Evolutionary conservation across 2,113 vertebrate species (phyloP), one percentile per base, ranked within the genome.

Genomic region (Leptocoma aspasia): DNA sequence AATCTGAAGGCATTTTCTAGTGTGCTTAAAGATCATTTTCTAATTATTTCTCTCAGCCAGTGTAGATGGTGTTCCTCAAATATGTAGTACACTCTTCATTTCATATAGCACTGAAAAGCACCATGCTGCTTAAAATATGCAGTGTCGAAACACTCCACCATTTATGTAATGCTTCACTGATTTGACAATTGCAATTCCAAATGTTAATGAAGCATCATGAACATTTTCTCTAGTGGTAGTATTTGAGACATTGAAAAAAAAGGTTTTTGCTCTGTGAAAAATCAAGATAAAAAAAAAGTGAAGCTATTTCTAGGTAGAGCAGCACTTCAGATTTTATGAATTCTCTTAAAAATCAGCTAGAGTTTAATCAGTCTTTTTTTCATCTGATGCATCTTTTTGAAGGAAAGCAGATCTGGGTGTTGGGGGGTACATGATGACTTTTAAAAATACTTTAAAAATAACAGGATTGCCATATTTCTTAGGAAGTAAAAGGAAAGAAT

Each of bases 161-260:
- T 95, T 95, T 94, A 70, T 89, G 77, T 72, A 41, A 89, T 76
- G 35, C 72, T 93, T 93, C 86, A 53, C 54, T 57, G 57, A 92
- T 86, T 49, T 83, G 89, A 89, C 91, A 94, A 68, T 84, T 92
- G 20, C 64, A 78, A 72, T 93, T 82, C 39, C 56, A 80, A 96
- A 82, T 89, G 92, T 83, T 84, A 90, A 68, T 89, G 94, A 96
- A 87, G 71, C 56, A 85, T 83, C 60, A 69, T 75, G 87, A 89
- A 64, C 39, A 60, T 86, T 77, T 94, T 91, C 86, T 80, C 19
- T 53, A 73, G 80, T 33, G 39, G 28, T 45, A 94, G 37, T 92
- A 85, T 84, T 59, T 73, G 61, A 64, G 84, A 94, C 45, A 71
- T 5, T 77, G 37, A 65, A 92, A 87, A 56, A 90, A 82, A 61